Percentiles rank a stretch among this genome's conserved stretches.
phyloP scores from a whole-genome alignment of 37 sponge, comb jelly and placozoan species.

The Diacarnus erythraeanus region DNA sequence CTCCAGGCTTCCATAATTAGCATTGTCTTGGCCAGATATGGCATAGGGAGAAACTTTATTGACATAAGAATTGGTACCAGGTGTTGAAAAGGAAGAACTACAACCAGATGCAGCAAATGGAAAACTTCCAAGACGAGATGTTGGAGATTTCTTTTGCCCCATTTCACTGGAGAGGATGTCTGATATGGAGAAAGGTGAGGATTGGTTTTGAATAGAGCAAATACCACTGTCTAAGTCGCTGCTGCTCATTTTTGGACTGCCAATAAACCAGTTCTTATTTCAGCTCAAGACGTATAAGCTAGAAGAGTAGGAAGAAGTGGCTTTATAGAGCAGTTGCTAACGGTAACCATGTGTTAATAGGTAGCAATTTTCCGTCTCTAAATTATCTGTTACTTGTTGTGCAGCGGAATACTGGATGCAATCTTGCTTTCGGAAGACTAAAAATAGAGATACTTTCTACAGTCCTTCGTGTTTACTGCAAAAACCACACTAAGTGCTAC shows the following conservation, averaged over 20 bases:
- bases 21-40: not conserved
- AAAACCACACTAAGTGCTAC: constrained; percentile 3
- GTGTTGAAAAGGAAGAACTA: constrained; percentile 1
- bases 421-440: too few species aligned
- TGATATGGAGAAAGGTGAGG: constrained; percentile 38
- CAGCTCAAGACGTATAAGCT: too few species aligned
- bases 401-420: too few species aligned
- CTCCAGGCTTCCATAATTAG: not conserved
- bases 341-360: not conserved
- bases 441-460: not conserved
- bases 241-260: not conserved
- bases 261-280: too few species aligned
- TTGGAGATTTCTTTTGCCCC: constrained; percentile 16
- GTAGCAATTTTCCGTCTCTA: too few species aligned
- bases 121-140: not conserved
- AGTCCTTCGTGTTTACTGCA: not conserved
- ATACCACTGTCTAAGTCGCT: constrained; percentile 4
- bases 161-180: constrained; percentile 39
- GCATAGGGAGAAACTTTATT: not conserved
- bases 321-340: not conserved
- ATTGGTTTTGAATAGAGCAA: constrained; percentile 12
- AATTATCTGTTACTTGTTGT: too few species aligned
- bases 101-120: not conserved
- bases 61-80: not conserved
- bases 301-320: too few species aligned